phyloP scores from a whole-genome alignment of 1,140 invertebrate genomes.

The Diplogasteroides magnus region DNA sequence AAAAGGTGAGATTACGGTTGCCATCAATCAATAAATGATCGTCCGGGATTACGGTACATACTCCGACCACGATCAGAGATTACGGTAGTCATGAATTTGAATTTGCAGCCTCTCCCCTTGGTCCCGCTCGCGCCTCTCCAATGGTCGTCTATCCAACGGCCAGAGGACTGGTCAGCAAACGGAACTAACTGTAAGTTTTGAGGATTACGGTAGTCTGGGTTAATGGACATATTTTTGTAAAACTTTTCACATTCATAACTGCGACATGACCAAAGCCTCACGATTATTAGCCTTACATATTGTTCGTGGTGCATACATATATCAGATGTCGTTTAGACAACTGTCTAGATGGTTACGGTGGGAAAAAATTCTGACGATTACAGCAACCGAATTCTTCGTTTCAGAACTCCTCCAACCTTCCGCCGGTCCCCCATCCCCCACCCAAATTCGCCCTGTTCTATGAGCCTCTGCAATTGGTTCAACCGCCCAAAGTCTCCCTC shows the following conservation, averaged over 20 bases:
- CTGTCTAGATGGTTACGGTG: too few relatives aligned
- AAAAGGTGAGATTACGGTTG: neutral
- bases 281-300: too few relatives aligned
- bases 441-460: neutral
- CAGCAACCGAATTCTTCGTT: too few relatives aligned
- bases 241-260: too few relatives aligned
- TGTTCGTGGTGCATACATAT: too few relatives aligned
- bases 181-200: neutral
- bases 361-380: too few relatives aligned
- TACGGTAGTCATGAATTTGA: neutral
- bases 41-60: too few relatives aligned
- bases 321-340: too few relatives aligned
- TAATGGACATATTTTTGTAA: too few relatives aligned
- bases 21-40: too few relatives aligned
- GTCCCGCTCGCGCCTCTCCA: neutral
- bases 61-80: too few relatives aligned
- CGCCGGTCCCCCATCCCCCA: neutral
- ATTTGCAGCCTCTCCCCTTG: neutral
- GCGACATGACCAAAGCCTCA: too few relatives aligned
- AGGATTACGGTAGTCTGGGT: neutral
- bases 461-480: neutral
- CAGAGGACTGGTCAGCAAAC: neutral
- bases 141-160: neutral
- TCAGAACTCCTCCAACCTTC: neutral
- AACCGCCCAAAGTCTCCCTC: neutral